Evolutionary conservation across 2,113 vertebrate genomes (phyloP).

Genomic region (Tragelaphus scriptus): DNA sequence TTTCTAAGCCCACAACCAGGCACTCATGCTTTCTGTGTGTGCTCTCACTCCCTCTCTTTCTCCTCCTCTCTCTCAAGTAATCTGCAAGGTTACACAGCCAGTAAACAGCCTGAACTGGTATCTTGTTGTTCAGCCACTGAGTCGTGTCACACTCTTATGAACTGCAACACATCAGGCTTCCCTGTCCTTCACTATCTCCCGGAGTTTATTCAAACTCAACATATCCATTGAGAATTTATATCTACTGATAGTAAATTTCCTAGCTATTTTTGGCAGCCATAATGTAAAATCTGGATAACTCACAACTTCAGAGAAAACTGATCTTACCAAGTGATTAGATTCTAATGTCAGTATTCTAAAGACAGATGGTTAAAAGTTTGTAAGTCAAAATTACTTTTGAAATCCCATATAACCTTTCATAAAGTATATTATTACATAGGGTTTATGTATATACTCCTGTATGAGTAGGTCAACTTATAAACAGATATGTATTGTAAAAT

Average conservation of each 20-base stretch:
- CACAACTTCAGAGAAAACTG: constrained; percentile 31
- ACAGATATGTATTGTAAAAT: not conserved
- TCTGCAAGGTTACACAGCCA: not conserved
- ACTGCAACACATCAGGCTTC: not conserved
- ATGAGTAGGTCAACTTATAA: not conserved
- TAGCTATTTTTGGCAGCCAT: not conserved
- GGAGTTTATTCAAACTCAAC: not conserved
- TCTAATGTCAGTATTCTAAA: not conserved
- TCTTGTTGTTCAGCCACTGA: not conserved
- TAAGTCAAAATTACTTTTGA: not conserved
- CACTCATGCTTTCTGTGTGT: not conserved
- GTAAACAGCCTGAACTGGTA: not conserved
- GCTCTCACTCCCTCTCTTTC: not conserved
- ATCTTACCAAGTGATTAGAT: not conserved
- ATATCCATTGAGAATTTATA: not conserved
- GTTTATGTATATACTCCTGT: not conserved
- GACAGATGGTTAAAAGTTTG: not conserved
- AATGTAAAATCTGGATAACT: not conserved
- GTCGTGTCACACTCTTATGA: not conserved
- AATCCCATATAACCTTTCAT: not conserved
- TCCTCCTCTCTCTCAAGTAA: not conserved
- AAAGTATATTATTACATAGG: not conserved
- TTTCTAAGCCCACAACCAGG: not conserved
- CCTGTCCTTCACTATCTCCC: not conserved
- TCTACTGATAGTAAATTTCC: not conserved